Evolutionary conservation across 2,797 vertebrate species (phyloP).

Genomic region (Neosilurus mollespiculum): DNA sequence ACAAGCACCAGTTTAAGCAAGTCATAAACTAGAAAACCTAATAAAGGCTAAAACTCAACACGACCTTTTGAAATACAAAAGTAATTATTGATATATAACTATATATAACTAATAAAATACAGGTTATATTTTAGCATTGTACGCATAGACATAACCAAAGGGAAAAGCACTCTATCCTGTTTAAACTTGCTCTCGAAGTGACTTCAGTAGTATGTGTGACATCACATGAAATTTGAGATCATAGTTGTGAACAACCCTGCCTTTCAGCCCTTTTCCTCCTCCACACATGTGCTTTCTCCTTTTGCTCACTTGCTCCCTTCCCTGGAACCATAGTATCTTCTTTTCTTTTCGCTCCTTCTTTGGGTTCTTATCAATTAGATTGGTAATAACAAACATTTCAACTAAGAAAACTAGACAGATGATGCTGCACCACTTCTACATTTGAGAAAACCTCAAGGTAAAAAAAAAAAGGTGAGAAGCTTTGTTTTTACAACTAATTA

Average conservation of each 20-base stretch:
- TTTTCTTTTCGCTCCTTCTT: conserved; percentile 44
- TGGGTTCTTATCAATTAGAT: conserved; percentile 40
- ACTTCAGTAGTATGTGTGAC: conserved; percentile 61
- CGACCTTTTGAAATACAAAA: neutral
- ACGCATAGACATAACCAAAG: neutral
- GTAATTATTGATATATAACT: neutral
- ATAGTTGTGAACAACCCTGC: conserved; percentile 61
- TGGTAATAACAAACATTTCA: conserved; percentile 42
- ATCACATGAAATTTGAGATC: conserved; percentile 75
- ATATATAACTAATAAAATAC: neutral
- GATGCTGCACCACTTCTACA: conserved; percentile 29
- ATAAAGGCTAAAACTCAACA: neutral
- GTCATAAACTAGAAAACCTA: neutral
- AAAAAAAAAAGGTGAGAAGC: conserved; percentile 63
- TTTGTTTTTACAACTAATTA: conserved; percentile 44
- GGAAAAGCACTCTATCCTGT: conserved; percentile 21
- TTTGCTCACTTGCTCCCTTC: conserved; percentile 49
- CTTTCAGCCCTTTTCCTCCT: conserved; percentile 53
- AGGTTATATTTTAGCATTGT: neutral
- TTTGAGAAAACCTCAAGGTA: conserved; percentile 13
- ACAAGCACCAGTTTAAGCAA: neutral
- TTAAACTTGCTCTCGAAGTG: conserved; percentile 57
- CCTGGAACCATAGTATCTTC: conserved; percentile 42
- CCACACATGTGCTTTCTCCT: conserved; percentile 62
- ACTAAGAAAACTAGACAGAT: conserved; percentile 40